Percentiles rank a stretch among this genome's conserved stretches.
phyloP scores from a whole-genome alignment of 2,888 invertebrate genomes.

The Mayetiola destructor region DNA sequence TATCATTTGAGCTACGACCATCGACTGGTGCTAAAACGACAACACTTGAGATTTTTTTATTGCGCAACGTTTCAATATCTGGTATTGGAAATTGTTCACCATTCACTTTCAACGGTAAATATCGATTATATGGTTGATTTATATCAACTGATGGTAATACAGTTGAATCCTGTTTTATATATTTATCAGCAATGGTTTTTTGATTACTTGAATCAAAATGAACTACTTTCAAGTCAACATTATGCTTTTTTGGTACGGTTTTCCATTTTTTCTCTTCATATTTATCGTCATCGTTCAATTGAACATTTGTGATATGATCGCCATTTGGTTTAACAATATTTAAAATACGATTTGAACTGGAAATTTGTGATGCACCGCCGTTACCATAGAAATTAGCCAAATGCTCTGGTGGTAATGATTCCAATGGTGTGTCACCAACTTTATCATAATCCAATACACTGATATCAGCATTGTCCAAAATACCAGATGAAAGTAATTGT shows the following conservation, averaged over 20 bases:
- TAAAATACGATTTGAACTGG: conserved; percentile 53
- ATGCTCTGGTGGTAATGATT: conserved; percentile 71
- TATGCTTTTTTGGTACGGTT: conserved; percentile 38
- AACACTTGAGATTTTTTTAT: conserved; percentile 67
- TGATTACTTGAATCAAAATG: conserved; percentile 62
- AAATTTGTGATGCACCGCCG: conserved; percentile 62
- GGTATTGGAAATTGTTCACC: conserved; percentile 75
- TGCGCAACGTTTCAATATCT: conserved; percentile 56
- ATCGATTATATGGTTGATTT: conserved; percentile 64
- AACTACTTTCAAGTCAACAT: conserved; percentile 73
- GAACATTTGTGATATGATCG: conserved; percentile 32
- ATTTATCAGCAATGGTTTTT: conserved; percentile 57
- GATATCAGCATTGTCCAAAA: conserved; percentile 74
- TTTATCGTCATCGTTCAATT: neutral
- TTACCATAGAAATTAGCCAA: conserved; percentile 72
- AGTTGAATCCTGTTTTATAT: conserved; percentile 56
- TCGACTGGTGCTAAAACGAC: conserved; percentile 74
- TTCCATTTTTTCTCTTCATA: conserved; percentile 32
- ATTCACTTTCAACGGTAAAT: conserved; percentile 69
- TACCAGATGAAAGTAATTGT: conserved; percentile 70
- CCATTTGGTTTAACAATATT: conserved; percentile 50
- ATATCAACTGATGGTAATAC: conserved; percentile 60
- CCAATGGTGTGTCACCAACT: conserved; percentile 70
- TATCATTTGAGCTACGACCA: conserved; percentile 34
- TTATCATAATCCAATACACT: conserved; percentile 79